Evolutionary conservation across 2,888 invertebrate genomes (phyloP).

Genomic region (Rhamphomyia laevipes): DNA sequence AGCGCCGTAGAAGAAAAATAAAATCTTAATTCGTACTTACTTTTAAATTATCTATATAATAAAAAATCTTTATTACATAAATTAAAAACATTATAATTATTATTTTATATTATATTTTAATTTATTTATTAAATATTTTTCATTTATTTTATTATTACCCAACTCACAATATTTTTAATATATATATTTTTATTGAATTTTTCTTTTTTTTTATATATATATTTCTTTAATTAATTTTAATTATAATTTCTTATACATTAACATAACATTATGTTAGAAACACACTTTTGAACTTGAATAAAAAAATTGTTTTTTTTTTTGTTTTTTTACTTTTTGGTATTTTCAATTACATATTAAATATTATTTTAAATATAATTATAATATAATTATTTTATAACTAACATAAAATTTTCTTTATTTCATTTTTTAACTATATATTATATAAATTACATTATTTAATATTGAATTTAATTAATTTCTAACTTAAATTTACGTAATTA

Average conservation of each 20-base stretch:
- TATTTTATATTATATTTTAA: not conserved
- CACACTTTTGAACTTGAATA: conserved; percentile 15
- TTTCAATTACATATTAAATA: no score
- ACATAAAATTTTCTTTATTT: not conserved
- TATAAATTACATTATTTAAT: not conserved
- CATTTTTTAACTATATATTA: not conserved
- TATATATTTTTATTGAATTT: not conserved
- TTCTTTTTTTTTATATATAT: not conserved
- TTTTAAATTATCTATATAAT: no score
- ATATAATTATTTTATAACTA: not conserved
- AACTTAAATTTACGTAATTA: no score
- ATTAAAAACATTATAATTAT: not conserved
- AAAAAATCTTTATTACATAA: no score
- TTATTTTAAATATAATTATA: not conserved
- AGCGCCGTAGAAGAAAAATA: no score
- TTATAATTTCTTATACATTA: conserved; percentile 3
- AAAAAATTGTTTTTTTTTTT: conserved; percentile 10
- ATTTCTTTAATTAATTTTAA: not conserved
- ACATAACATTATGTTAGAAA: conserved; percentile 15
- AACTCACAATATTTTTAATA: not conserved
- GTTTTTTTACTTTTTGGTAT: not conserved
- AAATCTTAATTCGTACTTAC: no score
- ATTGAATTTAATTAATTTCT: no score
- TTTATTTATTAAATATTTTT: no score
- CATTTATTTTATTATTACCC: not conserved